phyloP scores from a whole-genome alignment of 2,888 invertebrate species.

The Seira musarum region DNA sequence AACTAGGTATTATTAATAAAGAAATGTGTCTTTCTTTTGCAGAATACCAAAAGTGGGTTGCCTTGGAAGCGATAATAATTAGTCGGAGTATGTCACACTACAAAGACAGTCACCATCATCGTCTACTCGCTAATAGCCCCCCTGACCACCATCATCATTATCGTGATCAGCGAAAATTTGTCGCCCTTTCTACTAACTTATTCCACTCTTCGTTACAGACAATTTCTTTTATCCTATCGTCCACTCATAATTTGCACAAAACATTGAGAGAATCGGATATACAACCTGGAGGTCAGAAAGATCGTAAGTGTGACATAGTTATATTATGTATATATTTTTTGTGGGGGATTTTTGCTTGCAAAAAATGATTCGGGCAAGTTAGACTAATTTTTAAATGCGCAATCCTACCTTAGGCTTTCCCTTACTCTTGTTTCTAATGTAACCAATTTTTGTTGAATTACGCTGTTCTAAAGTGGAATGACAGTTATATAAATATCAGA shows the following conservation, averaged over 20 bases:
- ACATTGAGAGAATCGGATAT: slow-evolving; percentile 16
- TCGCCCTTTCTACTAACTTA: slow-evolving; percentile 14
- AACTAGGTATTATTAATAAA: too few relatives aligned
- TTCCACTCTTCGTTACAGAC: slow-evolving; percentile 19
- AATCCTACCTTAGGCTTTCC: too few relatives aligned
- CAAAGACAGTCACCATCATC: slow-evolving; percentile 37
- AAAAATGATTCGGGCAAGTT: too few relatives aligned
- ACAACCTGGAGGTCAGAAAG: slow-evolving; percentile 59
- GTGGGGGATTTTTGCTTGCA: too few relatives aligned
- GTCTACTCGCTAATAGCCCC: background rate
- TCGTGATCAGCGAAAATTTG: slow-evolving; percentile 7
- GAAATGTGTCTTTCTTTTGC: too few relatives aligned
- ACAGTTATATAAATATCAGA: too few relatives aligned
- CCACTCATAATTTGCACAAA: slow-evolving; percentile 30
- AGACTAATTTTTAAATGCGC: too few relatives aligned
- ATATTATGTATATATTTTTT: background rate
- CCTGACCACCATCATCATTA: slow-evolving; percentile 12
- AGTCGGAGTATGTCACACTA: slow-evolving; percentile 50
- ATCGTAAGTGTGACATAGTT: slow-evolving; percentile 45
- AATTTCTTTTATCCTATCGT: slow-evolving; percentile 36
- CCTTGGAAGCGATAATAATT: background rate
- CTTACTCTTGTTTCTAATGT: too few relatives aligned
- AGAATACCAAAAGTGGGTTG: too few relatives aligned
- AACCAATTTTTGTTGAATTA: too few relatives aligned
- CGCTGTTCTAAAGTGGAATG: too few relatives aligned